Base-by-base conservation (phyloP, 2,113 vertebrate species). In the Meles meles region DNA sequence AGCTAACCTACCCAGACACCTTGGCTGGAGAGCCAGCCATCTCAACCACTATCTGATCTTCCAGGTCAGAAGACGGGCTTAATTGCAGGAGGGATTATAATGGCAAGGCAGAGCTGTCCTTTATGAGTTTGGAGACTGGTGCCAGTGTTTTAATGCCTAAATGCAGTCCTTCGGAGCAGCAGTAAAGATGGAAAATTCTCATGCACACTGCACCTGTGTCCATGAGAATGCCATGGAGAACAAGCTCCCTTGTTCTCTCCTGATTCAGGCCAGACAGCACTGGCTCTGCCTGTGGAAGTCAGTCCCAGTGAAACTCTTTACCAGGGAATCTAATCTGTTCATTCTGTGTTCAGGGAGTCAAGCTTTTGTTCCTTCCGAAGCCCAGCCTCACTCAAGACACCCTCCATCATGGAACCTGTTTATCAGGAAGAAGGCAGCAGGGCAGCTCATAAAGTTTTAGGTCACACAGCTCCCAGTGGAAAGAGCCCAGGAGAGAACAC, bases 341-440 rank as follows among this genome's bases (percentile, higher is more conserved):
- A 2, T 93, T 98, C 92, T 65, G 23, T 93, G 6, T 25, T 86
- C 79, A 29, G 1, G 82, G 90, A 97, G 85, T 83, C 29, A 94
- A 72, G 96, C 44, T 94, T 97, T 98, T 97, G 18, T 98, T 98
- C 85, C 3, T 21, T 57, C 57, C 2, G 3, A 87, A 98, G 49
- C 72, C 21, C 71, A 96, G 69, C 94, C 74, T 83, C 44, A 34
- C 83, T 81, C 85, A 80, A 96, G 88, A 83, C 74, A 94, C 61
- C 61, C 47, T 91, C 37, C 42, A 90, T n/a, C 57, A 25, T 23
- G 52, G 69, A 99, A 98, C 93, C 93, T 97, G 97, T 98, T 98
- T 97, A 94, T 97, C 39, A 49, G 97, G 98, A 98, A 96, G 39
- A 92, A 67, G 80, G 74, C 49, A 71, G 21, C 25, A 39, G 3